Evolutionary conservation across 92 coral and sea anemone genomes (phyloP), one percentile per base, ranked within the genome.

Genomic region (Plumapathes pennacea): DNA sequence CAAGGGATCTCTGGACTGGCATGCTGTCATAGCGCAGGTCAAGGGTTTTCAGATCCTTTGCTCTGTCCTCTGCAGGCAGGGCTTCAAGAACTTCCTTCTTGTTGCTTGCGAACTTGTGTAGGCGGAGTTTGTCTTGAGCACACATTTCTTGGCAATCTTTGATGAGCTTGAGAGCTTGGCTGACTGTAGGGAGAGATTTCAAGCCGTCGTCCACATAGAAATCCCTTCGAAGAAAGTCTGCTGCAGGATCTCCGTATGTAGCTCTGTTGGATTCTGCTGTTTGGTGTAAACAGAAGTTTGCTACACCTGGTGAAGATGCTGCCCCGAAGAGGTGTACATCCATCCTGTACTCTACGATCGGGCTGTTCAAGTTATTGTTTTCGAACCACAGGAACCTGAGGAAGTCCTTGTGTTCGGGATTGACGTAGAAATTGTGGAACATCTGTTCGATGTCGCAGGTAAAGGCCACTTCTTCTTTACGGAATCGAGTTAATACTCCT

Each of bases 251-350:
- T 2, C 82, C 88, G 46, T 40, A 68, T 51, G 56, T 45, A 18
- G 61, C 46, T 43, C 50, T 49, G 6, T 72, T 59, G 6, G 39
- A 4, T 50, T 62, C 64, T 40, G 78, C 89, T 29, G 83, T 82
- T 32, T 43, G 24, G 31, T 57, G 53, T 18, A 82, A 69, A 3
- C 89, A 47, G 49, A 67, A 82, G 45, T 74, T 75, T 19, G 89
- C 74, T 6, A 66, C 82, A 12, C 77, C 77, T 5, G 66, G 77
- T 3, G 81, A 73, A 2, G 88, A 67, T 15, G 40, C 55, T n/a
- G 77, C 82, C 4, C 82, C 82, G 37, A 81, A 73, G 10, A 73
- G 62, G 76, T 73, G 82, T 14, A 77, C 72, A 20, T 77, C 61
- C 78, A 77, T 59, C 10, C 78, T 23, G 28, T 13, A 71, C 25